Evolutionary conservation across 2,888 invertebrate genomes (phyloP).

Genomic region (Entomobrya proxima): DNA sequence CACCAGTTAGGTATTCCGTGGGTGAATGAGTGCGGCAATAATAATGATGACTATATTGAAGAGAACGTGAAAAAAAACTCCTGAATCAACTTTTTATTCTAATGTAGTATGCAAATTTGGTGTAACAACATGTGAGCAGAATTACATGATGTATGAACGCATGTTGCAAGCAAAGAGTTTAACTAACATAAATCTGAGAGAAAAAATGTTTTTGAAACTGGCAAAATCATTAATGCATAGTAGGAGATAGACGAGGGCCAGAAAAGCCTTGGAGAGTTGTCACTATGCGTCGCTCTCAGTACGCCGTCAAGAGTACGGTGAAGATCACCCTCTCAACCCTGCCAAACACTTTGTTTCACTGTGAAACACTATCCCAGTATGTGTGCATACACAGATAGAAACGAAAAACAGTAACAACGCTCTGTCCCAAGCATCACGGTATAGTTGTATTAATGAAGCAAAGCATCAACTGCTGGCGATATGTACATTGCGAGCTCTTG

Average conservation of each 20-base stretch:
- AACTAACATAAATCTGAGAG: background rate
- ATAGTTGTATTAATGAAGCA: constrained; percentile 39
- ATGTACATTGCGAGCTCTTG: background rate
- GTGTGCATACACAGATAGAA: background rate
- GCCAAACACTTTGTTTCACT: background rate
- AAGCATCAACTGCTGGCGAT: background rate
- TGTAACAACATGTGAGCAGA: background rate
- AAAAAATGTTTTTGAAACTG: constrained; percentile 34
- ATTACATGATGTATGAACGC: background rate
- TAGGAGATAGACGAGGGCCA: background rate
- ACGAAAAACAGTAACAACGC: background rate
- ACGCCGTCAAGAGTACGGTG: constrained; percentile 47
- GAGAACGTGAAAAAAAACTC: constrained; percentile 20
- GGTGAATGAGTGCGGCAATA: background rate
- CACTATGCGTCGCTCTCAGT: constrained; percentile 71
- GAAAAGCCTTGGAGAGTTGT: constrained; percentile 68
- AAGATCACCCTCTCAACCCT: constrained; percentile 17
- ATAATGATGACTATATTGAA: constrained; percentile 37
- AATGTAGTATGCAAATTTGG: background rate
- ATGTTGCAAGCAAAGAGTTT: background rate
- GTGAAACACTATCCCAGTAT: background rate
- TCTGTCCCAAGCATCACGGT: constrained; percentile 59
- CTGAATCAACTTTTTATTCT: constrained; percentile 17
- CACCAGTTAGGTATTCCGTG: constrained; percentile 15
- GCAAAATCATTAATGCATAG: constrained; percentile 63